phyloP scores from a whole-genome alignment of 1,140 invertebrate species.

The Penaeus chinensis region DNA sequence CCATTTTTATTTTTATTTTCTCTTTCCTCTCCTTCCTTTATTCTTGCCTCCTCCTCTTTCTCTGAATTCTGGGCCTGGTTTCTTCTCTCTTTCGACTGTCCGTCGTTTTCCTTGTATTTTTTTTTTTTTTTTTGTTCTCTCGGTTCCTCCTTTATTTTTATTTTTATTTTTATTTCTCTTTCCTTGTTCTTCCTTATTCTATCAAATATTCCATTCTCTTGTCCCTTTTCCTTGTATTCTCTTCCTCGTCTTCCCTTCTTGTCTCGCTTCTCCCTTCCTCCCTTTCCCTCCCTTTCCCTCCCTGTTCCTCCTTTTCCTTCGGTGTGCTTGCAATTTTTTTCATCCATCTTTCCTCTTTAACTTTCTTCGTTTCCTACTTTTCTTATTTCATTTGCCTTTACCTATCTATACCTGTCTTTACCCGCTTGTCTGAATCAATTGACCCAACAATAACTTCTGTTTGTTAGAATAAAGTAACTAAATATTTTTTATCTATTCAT shows the following conservation, averaged over 20 bases:
- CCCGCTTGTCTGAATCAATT: not conserved
- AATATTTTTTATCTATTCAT: not conserved
- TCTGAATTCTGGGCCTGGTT: too few relatives aligned
- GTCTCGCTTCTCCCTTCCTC: too few relatives aligned
- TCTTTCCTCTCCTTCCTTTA: too few relatives aligned
- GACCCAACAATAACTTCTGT: too few relatives aligned
- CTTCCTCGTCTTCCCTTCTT: not conserved
- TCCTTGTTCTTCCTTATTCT: constrained; percentile 6
- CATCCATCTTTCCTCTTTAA: not conserved
- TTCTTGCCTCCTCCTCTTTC: too few relatives aligned
- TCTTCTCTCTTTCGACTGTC: not conserved
- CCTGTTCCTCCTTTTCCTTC: not conserved
- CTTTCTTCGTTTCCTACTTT: not conserved
- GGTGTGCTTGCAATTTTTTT: not conserved
- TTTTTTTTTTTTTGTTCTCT: not conserved
- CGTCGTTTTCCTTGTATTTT: not conserved
- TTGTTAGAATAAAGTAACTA: not conserved
- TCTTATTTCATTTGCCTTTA: constrained; percentile 31
- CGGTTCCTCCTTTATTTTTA: not conserved
- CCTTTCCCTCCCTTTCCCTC: not conserved
- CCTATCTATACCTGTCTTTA: constrained; percentile 31
- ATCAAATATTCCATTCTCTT: too few relatives aligned
- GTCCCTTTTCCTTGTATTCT: not conserved
- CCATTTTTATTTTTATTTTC: too few relatives aligned
- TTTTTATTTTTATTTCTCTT: not conserved